phyloP scores from a whole-genome alignment of 2,113 vertebrate species.

The Cynoglossus semilaevis region DNA sequence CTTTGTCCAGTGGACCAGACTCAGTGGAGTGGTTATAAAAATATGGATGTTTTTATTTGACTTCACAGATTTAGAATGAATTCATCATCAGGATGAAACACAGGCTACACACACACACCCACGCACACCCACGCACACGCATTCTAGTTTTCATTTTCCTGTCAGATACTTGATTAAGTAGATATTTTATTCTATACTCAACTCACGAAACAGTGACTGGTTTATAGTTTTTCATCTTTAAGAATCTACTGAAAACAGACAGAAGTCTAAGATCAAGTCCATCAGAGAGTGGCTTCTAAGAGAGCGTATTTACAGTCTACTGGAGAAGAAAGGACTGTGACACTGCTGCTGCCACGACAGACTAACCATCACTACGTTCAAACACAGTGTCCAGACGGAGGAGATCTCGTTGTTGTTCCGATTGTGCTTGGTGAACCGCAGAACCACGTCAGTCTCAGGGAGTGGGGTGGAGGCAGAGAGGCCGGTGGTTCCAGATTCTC shows the following conservation, averaged over 20 bases:
- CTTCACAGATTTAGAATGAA: conserved; percentile 8
- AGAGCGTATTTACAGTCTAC: conserved; percentile 82
- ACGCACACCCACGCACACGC: conserved; percentile 62
- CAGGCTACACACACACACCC: conserved; percentile 71
- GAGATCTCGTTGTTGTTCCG: conserved; percentile 46
- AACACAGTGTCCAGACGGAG: too few relatives aligned
- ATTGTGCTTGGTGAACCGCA: conserved; percentile 83
- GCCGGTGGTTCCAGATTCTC: too few relatives aligned
- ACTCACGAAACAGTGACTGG: conserved; percentile 71
- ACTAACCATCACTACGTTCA: conserved; percentile 34
- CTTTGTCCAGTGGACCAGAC: too few relatives aligned
- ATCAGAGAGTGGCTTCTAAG: conserved; percentile 73
- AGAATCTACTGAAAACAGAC: conserved; percentile 75
- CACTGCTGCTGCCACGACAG: conserved; percentile 67
- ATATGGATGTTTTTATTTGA: conserved; percentile 81
- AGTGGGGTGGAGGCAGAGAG: too few relatives aligned
- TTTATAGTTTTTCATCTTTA: conserved; percentile 61
- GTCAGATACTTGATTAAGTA: conserved; percentile 75
- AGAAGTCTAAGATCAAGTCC: conserved; percentile 73
- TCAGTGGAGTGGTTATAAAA: conserved; percentile 66
- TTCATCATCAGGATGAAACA: conserved; percentile 54
- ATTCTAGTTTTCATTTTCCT: conserved; percentile 59
- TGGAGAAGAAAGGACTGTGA: conserved; percentile 64
- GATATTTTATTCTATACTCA: conserved; percentile 69
- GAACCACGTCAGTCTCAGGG: conserved; percentile 61